Conservation (phyloP, 2,888 invertebrate genomes). For the Brachyptera risi region DNA sequence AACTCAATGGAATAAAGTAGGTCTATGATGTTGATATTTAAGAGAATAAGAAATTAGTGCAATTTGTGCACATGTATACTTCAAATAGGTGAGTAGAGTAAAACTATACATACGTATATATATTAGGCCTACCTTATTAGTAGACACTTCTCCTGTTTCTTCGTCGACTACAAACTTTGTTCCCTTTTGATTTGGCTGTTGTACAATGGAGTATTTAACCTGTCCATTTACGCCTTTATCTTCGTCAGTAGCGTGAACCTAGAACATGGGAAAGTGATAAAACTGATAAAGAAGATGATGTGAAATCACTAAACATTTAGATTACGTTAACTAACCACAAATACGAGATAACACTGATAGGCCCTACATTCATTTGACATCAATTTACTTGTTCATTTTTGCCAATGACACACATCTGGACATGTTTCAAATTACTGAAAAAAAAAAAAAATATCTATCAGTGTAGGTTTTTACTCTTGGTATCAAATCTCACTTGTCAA, state of each 20-base stretch:
- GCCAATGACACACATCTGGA: too few relatives aligned
- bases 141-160: constrained; percentile 90
- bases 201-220: constrained; percentile 95
- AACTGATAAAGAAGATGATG: too few relatives aligned
- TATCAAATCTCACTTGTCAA: not conserved
- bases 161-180: constrained; percentile 94
- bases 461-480: constrained; percentile 11
- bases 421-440: too few relatives aligned
- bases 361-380: too few relatives aligned
- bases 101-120: not conserved
- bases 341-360: too few relatives aligned
- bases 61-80: not conserved
- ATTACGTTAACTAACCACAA: too few relatives aligned
- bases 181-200: constrained; percentile 91
- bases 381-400: too few relatives aligned
- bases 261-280: constrained; percentile 21
- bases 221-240: constrained; percentile 95
- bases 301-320: too few relatives aligned
- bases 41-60: not conserved
- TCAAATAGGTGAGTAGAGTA: not conserved
- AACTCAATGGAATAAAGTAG: too few relatives aligned
- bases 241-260: constrained; percentile 82
- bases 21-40: not conserved
- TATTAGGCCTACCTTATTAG: constrained; percentile 78
- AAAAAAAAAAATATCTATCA: too few relatives aligned